Percentiles rank a stretch among this genome's conserved stretches.
phyloP scores from a whole-genome alignment of 2,888 invertebrate genomes.

The Platynereis dumerilii region DNA sequence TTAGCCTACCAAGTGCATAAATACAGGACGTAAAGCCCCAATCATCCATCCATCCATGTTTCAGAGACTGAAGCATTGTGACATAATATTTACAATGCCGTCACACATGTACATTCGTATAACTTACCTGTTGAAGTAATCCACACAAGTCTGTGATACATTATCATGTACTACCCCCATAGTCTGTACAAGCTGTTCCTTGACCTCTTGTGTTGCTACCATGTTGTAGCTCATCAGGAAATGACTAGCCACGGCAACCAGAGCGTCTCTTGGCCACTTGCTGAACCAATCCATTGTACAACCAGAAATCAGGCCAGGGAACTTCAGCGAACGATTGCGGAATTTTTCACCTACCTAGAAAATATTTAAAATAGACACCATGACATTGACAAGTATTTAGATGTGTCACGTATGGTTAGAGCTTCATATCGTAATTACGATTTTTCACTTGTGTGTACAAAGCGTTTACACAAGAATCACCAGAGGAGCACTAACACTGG shows the following conservation, averaged over 20 bases:
- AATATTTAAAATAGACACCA: not conserved
- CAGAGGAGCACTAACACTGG: too few relatives aligned
- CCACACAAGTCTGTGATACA: slow-evolving; percentile 50
- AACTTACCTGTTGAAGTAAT: slow-evolving; percentile 56
- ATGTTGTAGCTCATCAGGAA: slow-evolving; percentile 54
- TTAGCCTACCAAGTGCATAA: too few relatives aligned
- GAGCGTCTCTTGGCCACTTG: slow-evolving; percentile 59
- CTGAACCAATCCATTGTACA: slow-evolving; percentile 64
- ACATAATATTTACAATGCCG: too few relatives aligned
- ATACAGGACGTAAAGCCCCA: too few relatives aligned
- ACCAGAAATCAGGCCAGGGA: slow-evolving; percentile 62
- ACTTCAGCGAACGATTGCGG: slow-evolving; percentile 57
- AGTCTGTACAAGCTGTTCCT: slow-evolving; percentile 49
- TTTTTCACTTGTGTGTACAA: too few relatives aligned
- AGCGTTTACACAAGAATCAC: too few relatives aligned
- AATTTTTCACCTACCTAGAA: slow-evolving; percentile 57
- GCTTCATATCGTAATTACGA: too few relatives aligned
- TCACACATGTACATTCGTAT: too few relatives aligned
- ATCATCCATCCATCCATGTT: too few relatives aligned
- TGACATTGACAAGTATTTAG: not conserved
- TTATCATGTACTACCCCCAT: slow-evolving; percentile 60
- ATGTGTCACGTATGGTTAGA: not conserved
- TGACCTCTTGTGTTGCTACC: slow-evolving; percentile 45
- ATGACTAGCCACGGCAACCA: slow-evolving; percentile 58
- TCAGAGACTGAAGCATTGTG: too few relatives aligned